Evolutionary conservation across 37 sponge, comb jelly and placozoan species (phyloP).

Genomic region (Halisarca cf. caerulea): DNA sequence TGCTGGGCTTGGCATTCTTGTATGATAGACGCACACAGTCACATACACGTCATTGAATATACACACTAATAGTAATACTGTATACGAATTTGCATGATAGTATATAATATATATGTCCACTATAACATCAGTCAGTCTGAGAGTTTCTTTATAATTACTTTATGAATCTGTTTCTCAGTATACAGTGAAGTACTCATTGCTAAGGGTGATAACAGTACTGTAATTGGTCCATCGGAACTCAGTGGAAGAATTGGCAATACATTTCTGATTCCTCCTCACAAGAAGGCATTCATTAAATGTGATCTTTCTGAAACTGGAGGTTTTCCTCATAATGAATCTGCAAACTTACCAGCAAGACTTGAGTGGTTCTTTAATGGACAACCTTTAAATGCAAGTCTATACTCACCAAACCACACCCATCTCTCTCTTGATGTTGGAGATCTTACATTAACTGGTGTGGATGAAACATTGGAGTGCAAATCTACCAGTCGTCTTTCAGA

Average conservation of each 20-base stretch:
- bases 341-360: not conserved
- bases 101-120: too few relatives aligned
- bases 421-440: slow-evolving; percentile 2
- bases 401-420: not conserved
- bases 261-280: not conserved
- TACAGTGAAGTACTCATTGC: not conserved
- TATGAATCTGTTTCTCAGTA: too few relatives aligned
- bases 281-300: slow-evolving; percentile 14
- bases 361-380: not conserved
- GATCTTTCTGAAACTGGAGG: slow-evolving; percentile 9
- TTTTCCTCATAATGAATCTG: slow-evolving; percentile 4
- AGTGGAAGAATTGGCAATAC: slow-evolving; percentile 4
- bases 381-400: not conserved
- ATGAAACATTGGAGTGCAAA: not conserved
- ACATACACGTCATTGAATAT: too few relatives aligned
- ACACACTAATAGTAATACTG: too few relatives aligned
- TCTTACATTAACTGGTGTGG: not conserved
- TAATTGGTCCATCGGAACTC: not conserved
- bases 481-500: not conserved
- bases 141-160: too few relatives aligned
- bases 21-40: too few relatives aligned
- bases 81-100: too few relatives aligned
- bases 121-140: too few relatives aligned
- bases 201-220: not conserved
- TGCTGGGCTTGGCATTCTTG: too few relatives aligned